Base-by-base conservation (phyloP, 2,888 invertebrate genomes). In the Schizaphis graminum region DNA sequence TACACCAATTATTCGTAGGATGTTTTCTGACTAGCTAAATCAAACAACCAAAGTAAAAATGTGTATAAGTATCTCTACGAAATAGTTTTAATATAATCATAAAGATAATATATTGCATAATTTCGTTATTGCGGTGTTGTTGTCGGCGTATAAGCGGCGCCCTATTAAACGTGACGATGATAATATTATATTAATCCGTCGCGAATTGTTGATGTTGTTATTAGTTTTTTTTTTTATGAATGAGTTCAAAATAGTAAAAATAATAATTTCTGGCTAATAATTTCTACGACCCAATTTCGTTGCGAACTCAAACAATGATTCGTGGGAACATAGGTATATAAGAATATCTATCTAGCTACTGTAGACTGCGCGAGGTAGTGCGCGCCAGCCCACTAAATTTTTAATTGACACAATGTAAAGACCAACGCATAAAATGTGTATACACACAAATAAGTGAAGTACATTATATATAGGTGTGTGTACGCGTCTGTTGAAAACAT, bases 271-370 rank as follows among this genome's bases (percentile, higher is more conserved):
- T 8, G 91, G 49, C 91, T 77, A 56, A 84, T 41, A 41, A n/a
- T 85, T 91, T 85, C 91, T 85, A 85, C 85, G 85, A 91, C 91
- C 85, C 85, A 85, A 91, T 91, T 91, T 56, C 24, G 91, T 41
- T n/a, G 91, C 67, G 10, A 44, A 44, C 77, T 16, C 91, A 44
- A 91, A 91, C 85, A 85, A 91, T 91, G 91, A 85, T 11, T 91
- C 91, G 91, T 91, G 91, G 56, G 91, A 91, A 91, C 84, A 26
- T 77, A 26, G 21, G n/a, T 24, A 41, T 49, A 21, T 21, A 35
- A 35, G 8, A 21, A 77, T 77, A 35, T 35, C 77, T 77, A 77
- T 1, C n/a, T 61, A n/a, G 53, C 77, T 21, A 77, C 77, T 77
- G 35, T 2, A 21, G 44, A 44, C 28, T 44, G 85, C 28, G 44